These are phyloP conservation scores for Ictalurus furcatus DNA, from an alignment of 2,113 vertebrate species.

Conservation along the genomic window DNA sequence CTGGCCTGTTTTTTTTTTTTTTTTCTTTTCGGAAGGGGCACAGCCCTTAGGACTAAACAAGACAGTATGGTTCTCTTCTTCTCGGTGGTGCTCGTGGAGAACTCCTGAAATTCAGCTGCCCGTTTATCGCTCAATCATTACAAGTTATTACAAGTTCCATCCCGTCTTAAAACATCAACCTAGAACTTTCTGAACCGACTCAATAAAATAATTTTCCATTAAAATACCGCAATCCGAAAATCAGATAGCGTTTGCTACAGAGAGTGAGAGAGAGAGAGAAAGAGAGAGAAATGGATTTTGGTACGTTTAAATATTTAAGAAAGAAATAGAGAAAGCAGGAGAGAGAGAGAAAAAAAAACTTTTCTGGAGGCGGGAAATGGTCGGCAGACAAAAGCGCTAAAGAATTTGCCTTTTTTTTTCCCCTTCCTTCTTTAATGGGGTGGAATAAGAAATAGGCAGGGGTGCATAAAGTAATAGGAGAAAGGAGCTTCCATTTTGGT, in stretches of 20 bases:
- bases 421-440: slow-evolving; percentile 56
- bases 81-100: slow-evolving; percentile 17
- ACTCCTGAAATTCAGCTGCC: not conserved
- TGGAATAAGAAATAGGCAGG: slow-evolving; percentile 55
- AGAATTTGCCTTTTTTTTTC: slow-evolving; percentile 49
- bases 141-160: slow-evolving; percentile 41
- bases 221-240: slow-evolving; percentile 51
- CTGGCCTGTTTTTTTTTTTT: not conserved
- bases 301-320: slow-evolving; percentile 17
- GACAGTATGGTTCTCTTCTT: not conserved
- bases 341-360: slow-evolving; percentile 39
- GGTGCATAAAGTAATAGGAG: slow-evolving; percentile 55
- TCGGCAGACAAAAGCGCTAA: slow-evolving; percentile 51
- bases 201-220: slow-evolving; percentile 57
- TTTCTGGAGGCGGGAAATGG: slow-evolving; percentile 45
- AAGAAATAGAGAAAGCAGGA: slow-evolving; percentile 10
- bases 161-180: slow-evolving; percentile 8
- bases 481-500: slow-evolving; percentile 61
- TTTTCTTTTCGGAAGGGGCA: not conserved
- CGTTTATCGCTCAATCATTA: slow-evolving; percentile 36
- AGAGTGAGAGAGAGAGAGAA: slow-evolving; percentile 24
- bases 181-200: slow-evolving; percentile 42
- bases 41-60: slow-evolving; percentile 26
- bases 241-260: slow-evolving; percentile 36
- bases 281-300: slow-evolving; percentile 46